Percentiles rank a stretch among this genome's conserved stretches.
Conservation (phyloP, 1,140 invertebrate genomes). For the Melitaea cinxia region DNA sequence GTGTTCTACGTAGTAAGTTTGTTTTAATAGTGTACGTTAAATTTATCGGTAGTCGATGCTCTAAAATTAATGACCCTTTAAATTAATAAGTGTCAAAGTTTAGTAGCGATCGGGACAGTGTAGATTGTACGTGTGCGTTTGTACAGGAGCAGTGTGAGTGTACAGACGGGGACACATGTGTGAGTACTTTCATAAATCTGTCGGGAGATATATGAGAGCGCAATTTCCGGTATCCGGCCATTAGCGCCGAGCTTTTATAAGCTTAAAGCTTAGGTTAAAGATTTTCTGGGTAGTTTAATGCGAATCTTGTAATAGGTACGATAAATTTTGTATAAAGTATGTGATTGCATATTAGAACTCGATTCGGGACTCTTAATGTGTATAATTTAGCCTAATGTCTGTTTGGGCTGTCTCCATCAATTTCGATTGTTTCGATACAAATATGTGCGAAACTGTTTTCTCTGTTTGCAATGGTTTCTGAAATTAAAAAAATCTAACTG, state of each 20-base stretch:
- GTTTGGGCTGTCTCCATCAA: conserved; percentile 54
- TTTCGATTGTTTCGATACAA: conserved; percentile 42
- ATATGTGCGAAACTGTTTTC: conserved; percentile 26
- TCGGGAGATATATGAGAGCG: conserved; percentile 92
- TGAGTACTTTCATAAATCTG: conserved; percentile 93
- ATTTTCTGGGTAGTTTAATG: conserved; percentile 83
- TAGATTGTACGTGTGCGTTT: conserved; percentile 44
- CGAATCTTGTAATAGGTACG: conserved; percentile 81
- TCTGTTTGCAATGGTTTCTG: conserved; percentile 31
- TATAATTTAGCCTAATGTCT: conserved; percentile 78
- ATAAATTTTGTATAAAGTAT: conserved; percentile 81
- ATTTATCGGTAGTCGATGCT: conserved; percentile 47
- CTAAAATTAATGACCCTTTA: conserved; percentile 71
- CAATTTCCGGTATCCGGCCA: conserved; percentile 93
- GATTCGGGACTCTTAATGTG: conserved; percentile 79
- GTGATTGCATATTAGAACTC: conserved; percentile 81
- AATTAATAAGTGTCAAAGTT: conserved; percentile 77
- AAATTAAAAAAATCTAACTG: neutral
- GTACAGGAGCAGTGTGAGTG: conserved; percentile 51
- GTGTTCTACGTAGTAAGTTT: conserved; percentile 31
- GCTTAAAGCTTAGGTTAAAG: conserved; percentile 83
- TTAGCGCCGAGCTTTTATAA: conserved; percentile 86
- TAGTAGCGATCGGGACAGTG: conserved; percentile 48
- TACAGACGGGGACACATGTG: conserved; percentile 70
- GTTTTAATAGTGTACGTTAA: conserved; percentile 48